Base-by-base conservation (phyloP, 1,140 invertebrate species). In the Drosophila arawakana region DNA sequence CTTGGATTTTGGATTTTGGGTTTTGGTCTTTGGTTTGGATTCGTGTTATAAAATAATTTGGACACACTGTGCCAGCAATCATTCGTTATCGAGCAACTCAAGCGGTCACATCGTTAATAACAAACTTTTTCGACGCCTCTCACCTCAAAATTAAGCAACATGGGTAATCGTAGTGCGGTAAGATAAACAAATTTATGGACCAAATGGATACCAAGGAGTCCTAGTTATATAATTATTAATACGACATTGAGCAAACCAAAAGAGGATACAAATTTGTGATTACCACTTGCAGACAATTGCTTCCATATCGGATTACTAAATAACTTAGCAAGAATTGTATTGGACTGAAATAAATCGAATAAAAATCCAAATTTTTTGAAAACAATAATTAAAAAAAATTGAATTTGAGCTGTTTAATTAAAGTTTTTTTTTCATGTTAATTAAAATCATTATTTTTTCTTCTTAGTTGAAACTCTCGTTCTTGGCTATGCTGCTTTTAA, bases 151-250 rank as follows among this genome's bases (percentile, higher is more conserved):
- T 54, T 18, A 88, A 80, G 52, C 39, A 65, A 57, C 11, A 89
- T 89, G 84, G 84, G 89, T 76, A 89, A 76, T 73, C 85, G 84
- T 41, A 71, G 75, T 73, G 76, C 61, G 84, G 84, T 89, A 67
- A 84, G 46, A 10, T 10, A n/a, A 37, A 54, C 39, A 43, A 34
- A 43, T 21, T 30, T 4, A 30, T 30, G 25, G 25, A 30, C 25
- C 5, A 30, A 30, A 30, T 30, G 25, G 25, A 30, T 30, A 30
- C 6, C 25, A 6, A 30, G 25, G 3, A 30, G 25, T 30, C 25
- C 25, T 30, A 30, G 25, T 30, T 30, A 30, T 3, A 30, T 30
- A 30, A 30, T 30, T 5, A 30, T 4, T 6, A 30, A 5, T 2
- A 30, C 6, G 25, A 3, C 25, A 30, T 0, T 30, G 0, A 30